A percentile compares a stretch with the other conserved stretches of the same genome.
Conservation (phyloP, 2,888 invertebrate genomes). For the Artemia sinica region DNA sequence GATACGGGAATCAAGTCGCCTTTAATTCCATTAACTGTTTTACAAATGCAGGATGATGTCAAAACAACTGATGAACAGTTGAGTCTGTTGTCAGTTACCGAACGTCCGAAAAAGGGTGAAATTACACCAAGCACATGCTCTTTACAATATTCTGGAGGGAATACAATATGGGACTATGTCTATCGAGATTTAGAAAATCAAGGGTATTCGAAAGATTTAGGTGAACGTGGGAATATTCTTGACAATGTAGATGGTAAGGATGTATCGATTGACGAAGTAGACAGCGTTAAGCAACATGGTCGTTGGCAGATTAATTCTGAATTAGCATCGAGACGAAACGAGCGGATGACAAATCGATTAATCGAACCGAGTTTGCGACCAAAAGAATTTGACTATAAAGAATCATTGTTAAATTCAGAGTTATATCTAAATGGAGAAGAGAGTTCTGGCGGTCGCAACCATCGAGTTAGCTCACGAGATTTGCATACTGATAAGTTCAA, state of each 20-base stretch:
- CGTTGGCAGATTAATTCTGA: constrained; percentile 17
- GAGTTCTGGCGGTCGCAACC: no score
- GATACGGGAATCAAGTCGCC: neutral
- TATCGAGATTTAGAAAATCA: constrained; percentile 56
- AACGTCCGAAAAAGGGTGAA: constrained; percentile 1
- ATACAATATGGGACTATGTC: constrained; percentile 54
- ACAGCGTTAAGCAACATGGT: constrained; percentile 15
- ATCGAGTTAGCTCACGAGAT: no score
- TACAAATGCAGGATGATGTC: constrained; percentile 6
- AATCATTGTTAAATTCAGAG: no score
- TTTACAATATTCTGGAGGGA: constrained; percentile 8
- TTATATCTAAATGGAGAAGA: no score
- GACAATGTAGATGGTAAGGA: constrained; percentile 18
- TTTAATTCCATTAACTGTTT: neutral
- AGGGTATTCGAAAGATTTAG: constrained; percentile 47
- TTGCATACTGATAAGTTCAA: no score
- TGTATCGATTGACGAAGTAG: neutral
- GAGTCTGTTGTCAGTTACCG: neutral
- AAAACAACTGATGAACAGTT: constrained; percentile 6
- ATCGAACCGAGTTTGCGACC: neutral
- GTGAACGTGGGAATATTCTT: constrained; percentile 46
- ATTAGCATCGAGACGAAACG: constrained; percentile 18
- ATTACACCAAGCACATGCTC: neutral
- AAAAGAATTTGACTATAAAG: no score
- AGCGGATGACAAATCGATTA: neutral